phyloP scores from a whole-genome alignment of 2,888 invertebrate genomes.

The Amphiduros pacificus region DNA sequence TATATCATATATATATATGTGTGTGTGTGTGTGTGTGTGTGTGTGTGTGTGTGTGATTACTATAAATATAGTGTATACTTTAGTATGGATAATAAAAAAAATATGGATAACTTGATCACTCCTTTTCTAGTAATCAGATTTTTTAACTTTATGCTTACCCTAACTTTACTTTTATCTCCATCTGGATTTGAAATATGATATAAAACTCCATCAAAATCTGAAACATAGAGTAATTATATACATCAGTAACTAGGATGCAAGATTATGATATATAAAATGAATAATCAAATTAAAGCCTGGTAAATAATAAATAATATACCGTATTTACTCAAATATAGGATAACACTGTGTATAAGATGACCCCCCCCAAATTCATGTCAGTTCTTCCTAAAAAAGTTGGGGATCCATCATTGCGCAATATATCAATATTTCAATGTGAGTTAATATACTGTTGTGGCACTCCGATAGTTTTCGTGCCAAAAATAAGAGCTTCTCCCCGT shows the following conservation, averaged over 20 bases:
- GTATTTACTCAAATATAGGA: neutral
- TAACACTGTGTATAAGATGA: neutral
- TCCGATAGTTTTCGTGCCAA: no score
- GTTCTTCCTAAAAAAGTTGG: no score
- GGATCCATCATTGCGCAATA: no score
- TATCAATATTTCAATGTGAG: no score
- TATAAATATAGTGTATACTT: neutral
- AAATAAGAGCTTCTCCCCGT: no score
- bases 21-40: neutral
- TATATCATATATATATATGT: neutral
- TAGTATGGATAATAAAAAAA: neutral
- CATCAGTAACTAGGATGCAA: neutral
- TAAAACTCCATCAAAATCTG: conserved; percentile 98
- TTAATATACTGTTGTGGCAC: no score
- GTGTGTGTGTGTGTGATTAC: neutral
- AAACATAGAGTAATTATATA: conserved; percentile 55
- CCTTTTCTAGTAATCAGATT: no score
- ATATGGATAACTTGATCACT: neutral
- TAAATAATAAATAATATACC: neutral
- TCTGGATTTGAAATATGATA: conserved; percentile 98
- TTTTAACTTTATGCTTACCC: conserved; percentile 76
- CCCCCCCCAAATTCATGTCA: no score
- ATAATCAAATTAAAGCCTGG: neutral
- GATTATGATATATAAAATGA: neutral
- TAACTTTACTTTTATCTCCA: conserved; percentile 94